Evolutionary conservation across 2,888 invertebrate species (phyloP).

Genomic region (Philereme vetulata): DNA sequence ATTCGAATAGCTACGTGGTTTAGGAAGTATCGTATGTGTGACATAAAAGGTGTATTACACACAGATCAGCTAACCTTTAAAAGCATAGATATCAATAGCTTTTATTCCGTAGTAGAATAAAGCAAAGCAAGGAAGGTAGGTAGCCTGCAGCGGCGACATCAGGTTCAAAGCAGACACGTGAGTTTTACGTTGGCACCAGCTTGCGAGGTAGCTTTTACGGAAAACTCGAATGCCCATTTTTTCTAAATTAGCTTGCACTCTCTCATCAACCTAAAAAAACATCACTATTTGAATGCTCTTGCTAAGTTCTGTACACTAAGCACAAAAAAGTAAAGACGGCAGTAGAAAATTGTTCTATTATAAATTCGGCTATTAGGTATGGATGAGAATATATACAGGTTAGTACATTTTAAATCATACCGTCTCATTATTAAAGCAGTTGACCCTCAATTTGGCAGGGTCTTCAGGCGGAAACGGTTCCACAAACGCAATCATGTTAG

Average conservation of each 20-base stretch:
- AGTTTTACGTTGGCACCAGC: conserved; percentile 69
- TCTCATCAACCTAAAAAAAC: conserved; percentile 71
- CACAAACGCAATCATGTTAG: conserved; percentile 83
- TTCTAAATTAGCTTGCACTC: conserved; percentile 69
- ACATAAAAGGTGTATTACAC: neutral
- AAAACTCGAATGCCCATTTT: conserved; percentile 72
- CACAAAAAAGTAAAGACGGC: too few relatives aligned
- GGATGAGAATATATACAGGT: too few relatives aligned
- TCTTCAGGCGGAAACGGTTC: conserved; percentile 78
- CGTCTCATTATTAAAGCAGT: conserved; percentile 73
- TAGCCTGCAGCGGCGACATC: conserved; percentile 72
- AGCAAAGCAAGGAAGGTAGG: conserved; percentile 79
- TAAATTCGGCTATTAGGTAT: too few relatives aligned
- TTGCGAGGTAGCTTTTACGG: conserved; percentile 74
- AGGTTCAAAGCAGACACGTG: conserved; percentile 69
- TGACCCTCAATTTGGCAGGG: conserved; percentile 56
- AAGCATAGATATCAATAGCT: conserved; percentile 75
- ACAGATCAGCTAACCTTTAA: conserved; percentile 61
- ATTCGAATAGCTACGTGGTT: too few relatives aligned
- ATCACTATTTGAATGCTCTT: neutral
- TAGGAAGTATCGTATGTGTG: too few relatives aligned
- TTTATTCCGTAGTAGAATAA: conserved; percentile 84
- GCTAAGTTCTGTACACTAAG: too few relatives aligned
- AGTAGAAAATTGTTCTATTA: too few relatives aligned
- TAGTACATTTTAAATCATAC: conserved; percentile 44